Evolutionary conservation across 1,140 invertebrate species (phyloP), one percentile per base, ranked within the genome.

Genomic region (Drosophila lacteicornis): DNA sequence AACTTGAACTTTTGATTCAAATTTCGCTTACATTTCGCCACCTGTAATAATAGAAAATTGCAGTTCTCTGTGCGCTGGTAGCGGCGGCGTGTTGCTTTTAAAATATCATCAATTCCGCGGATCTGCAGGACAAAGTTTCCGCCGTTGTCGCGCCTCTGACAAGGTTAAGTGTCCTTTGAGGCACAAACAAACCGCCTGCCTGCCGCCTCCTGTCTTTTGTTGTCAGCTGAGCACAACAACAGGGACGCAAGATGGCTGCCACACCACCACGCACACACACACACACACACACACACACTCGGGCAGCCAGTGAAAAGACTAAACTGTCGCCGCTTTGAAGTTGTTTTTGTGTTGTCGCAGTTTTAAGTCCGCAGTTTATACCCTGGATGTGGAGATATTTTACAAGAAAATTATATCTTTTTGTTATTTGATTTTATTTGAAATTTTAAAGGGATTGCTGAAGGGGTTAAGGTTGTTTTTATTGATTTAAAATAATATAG

Each of bases 91-190:
- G 36, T 43, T 49, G 65, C 36, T 38, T 70, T 73, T 58, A 58
- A 70, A 49, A 58, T 59, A 50, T 59, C 71, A 62, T 60, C 67
- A 71, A 73, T 59, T 74, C 55, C 55, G 45, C 36, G 51, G 51
- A 58, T 42, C 27, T 27, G 43, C 63, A 60, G 33, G 51, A 76
- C 55, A 15, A 76, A 66, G 71, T 46, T 67, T 38, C 30, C 15
- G 33, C 38, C 45, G 49, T 38, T 66, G 69, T 58, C 19, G 73
- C 62, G 61, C 19, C 38, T 47, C 62, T 77, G 75, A 77, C 75
- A 77, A 77, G 75, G 75, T 77, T 77, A 77, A 77, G 75, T 77
- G 74, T 77, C 61, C 74, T 77, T 77, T 67, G 51, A 77, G 63
- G 53, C 49, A 42, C 74, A 67, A 59, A 73, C 66, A 71, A 59